Base-by-base conservation (phyloP, 2,113 vertebrate species). In the Charina bottae region DNA sequence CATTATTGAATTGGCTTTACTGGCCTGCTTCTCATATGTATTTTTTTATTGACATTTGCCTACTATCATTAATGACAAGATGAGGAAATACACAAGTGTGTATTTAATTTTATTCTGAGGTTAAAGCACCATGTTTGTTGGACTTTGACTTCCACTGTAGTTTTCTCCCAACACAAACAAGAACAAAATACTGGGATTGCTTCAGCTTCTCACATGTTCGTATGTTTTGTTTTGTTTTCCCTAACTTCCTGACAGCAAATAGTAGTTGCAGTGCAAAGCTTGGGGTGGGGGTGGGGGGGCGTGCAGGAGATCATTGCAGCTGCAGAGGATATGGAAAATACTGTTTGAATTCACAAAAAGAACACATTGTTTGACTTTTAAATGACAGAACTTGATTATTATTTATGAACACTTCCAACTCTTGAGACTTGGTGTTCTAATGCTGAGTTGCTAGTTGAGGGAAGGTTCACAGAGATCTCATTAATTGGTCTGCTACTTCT, bases 131-230 rank as follows among this genome's bases (percentile, higher is more conserved):
- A 60, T 93, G 2, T 83, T 96, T 94, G 4, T 86, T 96, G 92
- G 90, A 95, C 85, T n/a, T 91, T 87, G 93, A 60, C 89, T 95
- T 90, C 85, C 91, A 92, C 89, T 97, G 21, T 83, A 53, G 92
- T 96, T 96, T 95, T 59, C 37, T n/a, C 3, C 46, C 37, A 42
- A 55, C 28, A 33, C 24, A 62, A 54, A 10, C 60, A 23, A 26
- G 24, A 88, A 46, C 68, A 83, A 64, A 60, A 83, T 26, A 53
- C 42, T 42, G 84, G 11, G 13, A 68, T 91, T 87, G 53, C 85
- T 87, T 87, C 49, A 58, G 59, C 28, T 87, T 91, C 87, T 91
- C 64, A 78, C 23, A 46, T 85, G 42, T 42, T n/a, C 42, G 60
- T 88, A 56, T 24, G 17, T 24, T 49, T 60, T 26, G 33, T 56